These are phyloP conservation scores for Brachypodius melanocephalos DNA, from an alignment of 2,113 vertebrate genomes.

Conservation along the genomic window DNA sequence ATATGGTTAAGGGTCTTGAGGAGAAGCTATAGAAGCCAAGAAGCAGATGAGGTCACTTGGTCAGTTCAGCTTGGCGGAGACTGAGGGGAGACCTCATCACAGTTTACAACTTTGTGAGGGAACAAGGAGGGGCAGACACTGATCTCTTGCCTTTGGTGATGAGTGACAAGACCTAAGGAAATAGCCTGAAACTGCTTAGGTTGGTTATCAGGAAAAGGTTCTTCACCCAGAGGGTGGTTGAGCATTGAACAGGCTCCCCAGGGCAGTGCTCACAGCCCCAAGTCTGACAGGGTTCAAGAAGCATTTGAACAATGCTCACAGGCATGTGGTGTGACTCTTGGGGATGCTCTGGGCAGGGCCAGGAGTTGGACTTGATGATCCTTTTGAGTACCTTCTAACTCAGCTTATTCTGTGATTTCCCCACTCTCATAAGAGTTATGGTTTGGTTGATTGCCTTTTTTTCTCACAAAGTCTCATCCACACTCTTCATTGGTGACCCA, in stretches of 20 bases:
- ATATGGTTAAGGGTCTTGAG: neutral
- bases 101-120: neutral
- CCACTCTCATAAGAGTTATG: neutral
- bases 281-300: neutral
- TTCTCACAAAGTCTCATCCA: neutral
- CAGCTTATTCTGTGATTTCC: neutral
- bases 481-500: neutral
- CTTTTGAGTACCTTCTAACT: neutral
- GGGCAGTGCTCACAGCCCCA: neutral
- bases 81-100: rapidly evolving
- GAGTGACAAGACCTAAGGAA: neutral
- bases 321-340: too few relatives aligned
- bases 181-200: neutral
- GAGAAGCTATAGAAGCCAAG: neutral
- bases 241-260: neutral
- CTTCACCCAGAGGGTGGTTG: rapidly evolving
- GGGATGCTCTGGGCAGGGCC: rapidly evolving
- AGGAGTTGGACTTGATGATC: neutral
- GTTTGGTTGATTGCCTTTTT: neutral
- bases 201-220: neutral
- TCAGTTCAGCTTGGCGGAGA: neutral
- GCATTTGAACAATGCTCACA: rapidly evolving
- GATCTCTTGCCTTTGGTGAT: neutral
- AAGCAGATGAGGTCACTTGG: neutral
- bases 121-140: neutral